Conservation (phyloP, 1,140 invertebrate genomes). For the Mycetomoellerius zeteki region DNA sequence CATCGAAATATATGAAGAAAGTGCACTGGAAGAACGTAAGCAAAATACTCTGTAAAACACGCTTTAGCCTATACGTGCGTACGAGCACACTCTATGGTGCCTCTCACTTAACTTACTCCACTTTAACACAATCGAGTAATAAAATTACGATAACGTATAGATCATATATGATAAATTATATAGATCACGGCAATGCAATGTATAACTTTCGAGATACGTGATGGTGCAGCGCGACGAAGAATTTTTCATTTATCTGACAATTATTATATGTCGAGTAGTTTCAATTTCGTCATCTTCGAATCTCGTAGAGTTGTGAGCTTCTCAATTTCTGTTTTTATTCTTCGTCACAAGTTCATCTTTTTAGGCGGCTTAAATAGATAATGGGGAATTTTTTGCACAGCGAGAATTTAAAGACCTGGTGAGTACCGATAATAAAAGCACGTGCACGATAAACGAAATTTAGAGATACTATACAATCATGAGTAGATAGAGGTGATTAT, state of each 20-base stretch:
- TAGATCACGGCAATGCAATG: neutral
- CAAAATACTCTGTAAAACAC: slow-evolving; percentile 70
- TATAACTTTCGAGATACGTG: neutral
- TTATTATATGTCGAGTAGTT: neutral
- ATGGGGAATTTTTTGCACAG: slow-evolving; percentile 20
- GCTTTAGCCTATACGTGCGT: slow-evolving; percentile 70
- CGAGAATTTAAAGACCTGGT: neutral
- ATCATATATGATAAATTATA: slow-evolving; percentile 48
- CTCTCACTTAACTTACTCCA: slow-evolving; percentile 77
- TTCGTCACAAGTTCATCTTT: neutral
- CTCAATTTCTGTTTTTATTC: neutral
- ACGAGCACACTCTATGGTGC: slow-evolving; percentile 78
- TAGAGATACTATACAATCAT: slow-evolving; percentile 9
- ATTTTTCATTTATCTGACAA: slow-evolving; percentile 40
- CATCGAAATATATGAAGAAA: slow-evolving; percentile 54
- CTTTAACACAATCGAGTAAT: slow-evolving; percentile 68
- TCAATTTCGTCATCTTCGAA: neutral
- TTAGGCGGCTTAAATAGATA: neutral
- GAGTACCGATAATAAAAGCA: neutral
- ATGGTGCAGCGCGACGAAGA: slow-evolving; percentile 15
- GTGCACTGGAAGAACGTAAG: slow-evolving; percentile 48
- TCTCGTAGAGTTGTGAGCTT: neutral
- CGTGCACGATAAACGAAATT: slow-evolving; percentile 28
- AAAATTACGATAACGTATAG: slow-evolving; percentile 59
- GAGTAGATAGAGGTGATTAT: slow-evolving; percentile 11